A percentile compares a stretch with the other conserved stretches of the same genome.
These are phyloP conservation scores for Hoplodrina blanda DNA, from an alignment of 2,888 invertebrate species.

Conservation along the genomic window DNA sequence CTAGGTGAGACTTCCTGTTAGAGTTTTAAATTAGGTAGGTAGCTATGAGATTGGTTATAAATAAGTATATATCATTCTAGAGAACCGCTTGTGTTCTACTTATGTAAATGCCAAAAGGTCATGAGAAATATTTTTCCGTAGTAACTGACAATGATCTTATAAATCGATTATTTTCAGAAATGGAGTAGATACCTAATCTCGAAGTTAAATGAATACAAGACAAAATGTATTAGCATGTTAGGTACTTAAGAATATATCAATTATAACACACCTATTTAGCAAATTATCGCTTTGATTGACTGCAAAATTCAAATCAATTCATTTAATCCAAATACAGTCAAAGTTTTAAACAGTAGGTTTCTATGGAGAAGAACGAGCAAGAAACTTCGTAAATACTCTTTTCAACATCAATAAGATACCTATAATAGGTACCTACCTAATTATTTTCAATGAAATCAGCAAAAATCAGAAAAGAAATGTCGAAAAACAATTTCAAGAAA, in stretches of 20 bases:
- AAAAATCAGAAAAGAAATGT: background rate
- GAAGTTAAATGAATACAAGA: background rate
- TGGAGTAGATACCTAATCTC: background rate
- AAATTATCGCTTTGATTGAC: too few species aligned
- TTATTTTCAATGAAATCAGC: background rate
- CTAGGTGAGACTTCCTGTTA: slow-evolving; percentile 36
- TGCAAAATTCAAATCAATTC: too few species aligned
- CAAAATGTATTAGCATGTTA: background rate
- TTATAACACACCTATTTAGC: too few species aligned
- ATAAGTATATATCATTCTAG: slow-evolving; percentile 6
- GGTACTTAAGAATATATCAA: too few species aligned
- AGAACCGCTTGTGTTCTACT: slow-evolving; percentile 7
- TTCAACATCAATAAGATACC: too few species aligned
- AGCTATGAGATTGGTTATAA: background rate
- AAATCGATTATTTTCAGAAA: background rate
- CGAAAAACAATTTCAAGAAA: background rate
- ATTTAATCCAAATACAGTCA: too few species aligned
- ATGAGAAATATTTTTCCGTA: slow-evolving; percentile 24
- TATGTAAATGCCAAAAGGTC: slow-evolving; percentile 5
- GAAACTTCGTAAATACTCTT: too few species aligned
- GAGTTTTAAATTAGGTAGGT: slow-evolving; percentile 9
- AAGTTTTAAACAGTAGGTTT: too few species aligned
- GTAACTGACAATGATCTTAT: background rate
- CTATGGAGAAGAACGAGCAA: too few species aligned
- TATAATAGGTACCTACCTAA: too few species aligned